A percentile compares a stretch with the other conserved stretches of the same genome.
These are phyloP conservation scores for Hipposideros armiger DNA, from an alignment of 2,113 vertebrate species.

Conservation along the genomic window DNA sequence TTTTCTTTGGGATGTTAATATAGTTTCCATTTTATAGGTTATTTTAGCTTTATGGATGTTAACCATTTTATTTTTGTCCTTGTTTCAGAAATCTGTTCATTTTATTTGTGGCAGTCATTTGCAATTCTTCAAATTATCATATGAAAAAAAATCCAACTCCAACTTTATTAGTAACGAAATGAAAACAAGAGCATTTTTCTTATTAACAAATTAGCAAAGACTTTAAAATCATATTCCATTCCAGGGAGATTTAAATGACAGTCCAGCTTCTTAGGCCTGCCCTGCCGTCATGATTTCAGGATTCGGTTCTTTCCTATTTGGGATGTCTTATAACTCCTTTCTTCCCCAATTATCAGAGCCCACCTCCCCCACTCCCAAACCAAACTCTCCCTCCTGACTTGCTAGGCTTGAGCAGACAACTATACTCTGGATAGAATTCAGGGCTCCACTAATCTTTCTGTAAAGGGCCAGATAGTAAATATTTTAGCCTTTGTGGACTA, in stretches of 20 bases:
- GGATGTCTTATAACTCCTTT: not conserved
- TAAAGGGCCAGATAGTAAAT: not conserved
- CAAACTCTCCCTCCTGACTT: not conserved
- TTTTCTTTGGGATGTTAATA: constrained; percentile 3
- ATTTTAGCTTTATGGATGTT: constrained; percentile 28
- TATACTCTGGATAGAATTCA: not conserved
- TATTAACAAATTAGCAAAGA: constrained; percentile 45
- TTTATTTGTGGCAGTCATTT: constrained; percentile 71
- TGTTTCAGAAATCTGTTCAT: constrained; percentile 66
- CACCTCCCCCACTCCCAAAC: not conserved
- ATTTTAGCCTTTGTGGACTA: not conserved
- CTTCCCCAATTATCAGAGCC: not conserved
- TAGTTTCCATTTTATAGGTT: constrained; percentile 51
- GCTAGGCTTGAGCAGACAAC: not conserved
- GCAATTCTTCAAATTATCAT: constrained; percentile 70
- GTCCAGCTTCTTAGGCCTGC: not conserved
- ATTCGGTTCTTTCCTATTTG: not conserved
- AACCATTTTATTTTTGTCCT: constrained; percentile 49
- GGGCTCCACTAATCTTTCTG: not conserved
- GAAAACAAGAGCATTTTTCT: constrained; percentile 65
- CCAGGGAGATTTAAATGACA: constrained; percentile 29
- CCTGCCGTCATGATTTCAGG: not conserved
- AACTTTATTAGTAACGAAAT: constrained; percentile 74
- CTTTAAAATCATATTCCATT: constrained; percentile 15
- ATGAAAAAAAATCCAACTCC: constrained; percentile 63